phyloP scores from a whole-genome alignment of 2,113 vertebrate genomes.

The Bos indicus region DNA sequence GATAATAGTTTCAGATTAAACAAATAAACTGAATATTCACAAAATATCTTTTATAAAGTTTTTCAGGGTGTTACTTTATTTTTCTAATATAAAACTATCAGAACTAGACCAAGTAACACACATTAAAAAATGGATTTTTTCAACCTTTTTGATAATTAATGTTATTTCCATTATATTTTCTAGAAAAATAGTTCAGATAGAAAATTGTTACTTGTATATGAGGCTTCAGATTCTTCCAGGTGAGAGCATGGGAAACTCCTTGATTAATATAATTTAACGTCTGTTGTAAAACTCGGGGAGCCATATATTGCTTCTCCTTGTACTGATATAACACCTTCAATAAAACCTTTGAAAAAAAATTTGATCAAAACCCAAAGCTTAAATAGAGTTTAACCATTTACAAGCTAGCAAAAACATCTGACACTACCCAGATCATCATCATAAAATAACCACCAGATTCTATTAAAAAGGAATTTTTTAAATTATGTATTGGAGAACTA shows the following conservation, averaged over 20 bases:
- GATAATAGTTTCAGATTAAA: background rate
- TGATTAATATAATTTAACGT: conserved; percentile 98
- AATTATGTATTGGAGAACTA: background rate
- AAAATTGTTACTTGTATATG: conserved; percentile 93
- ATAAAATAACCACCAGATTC: background rate
- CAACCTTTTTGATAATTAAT: background rate
- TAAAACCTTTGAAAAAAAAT: conserved; percentile 86
- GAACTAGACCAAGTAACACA: background rate
- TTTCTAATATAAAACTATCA: background rate
- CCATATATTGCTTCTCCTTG: conserved; percentile 98
- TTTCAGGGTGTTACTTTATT: background rate
- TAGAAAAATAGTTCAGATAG: conserved; percentile 20
- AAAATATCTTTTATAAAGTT: background rate
- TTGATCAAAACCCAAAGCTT: conserved; percentile 9
- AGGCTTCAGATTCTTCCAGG: conserved; percentile 98
- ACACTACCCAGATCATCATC: background rate
- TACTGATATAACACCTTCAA: conserved; percentile 98
- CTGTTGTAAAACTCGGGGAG: conserved; percentile 97
- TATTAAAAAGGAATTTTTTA: background rate
- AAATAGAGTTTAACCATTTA: conserved; percentile 20
- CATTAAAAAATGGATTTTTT: background rate
- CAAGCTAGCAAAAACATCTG: background rate
- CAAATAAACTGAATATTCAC: background rate
- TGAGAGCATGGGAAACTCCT: conserved; percentile 96
- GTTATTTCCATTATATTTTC: background rate